These are phyloP conservation scores for Dicerorhinus sumatrensis DNA, from an alignment of 2,113 vertebrate genomes.

Conservation along the genomic window DNA sequence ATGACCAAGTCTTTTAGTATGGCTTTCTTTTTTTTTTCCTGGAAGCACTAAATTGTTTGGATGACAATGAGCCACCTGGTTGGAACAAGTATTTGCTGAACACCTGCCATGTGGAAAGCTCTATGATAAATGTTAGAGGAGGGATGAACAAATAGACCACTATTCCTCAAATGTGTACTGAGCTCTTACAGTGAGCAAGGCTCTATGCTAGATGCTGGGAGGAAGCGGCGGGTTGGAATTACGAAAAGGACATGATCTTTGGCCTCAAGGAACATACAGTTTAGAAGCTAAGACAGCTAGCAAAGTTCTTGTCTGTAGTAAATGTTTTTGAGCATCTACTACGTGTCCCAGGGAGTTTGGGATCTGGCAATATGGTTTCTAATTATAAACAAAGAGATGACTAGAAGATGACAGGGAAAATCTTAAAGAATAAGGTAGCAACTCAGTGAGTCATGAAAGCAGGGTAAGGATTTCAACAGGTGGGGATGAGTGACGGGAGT, in stretches of 20 bases:
- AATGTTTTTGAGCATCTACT: background rate
- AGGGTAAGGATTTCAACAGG: background rate
- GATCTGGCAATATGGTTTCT: background rate
- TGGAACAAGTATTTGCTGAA: background rate
- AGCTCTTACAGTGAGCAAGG: background rate
- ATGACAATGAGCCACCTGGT: background rate
- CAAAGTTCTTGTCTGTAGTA: background rate
- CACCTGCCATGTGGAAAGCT: background rate
- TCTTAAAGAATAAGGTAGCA: background rate
- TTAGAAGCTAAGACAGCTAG: background rate
- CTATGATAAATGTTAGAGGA: background rate
- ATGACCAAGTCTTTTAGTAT: background rate
- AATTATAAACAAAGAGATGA: background rate
- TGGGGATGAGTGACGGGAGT: background rate
- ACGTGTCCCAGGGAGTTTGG: background rate
- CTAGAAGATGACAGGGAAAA: background rate
- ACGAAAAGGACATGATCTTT: background rate
- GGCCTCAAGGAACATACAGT: background rate
- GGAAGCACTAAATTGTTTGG: background rate
- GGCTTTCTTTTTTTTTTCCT: background rate
- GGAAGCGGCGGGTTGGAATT: background rate
- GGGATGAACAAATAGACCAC: background rate
- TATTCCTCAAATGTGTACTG: background rate
- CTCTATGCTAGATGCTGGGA: background rate
- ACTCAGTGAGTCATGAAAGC: background rate